Conservation (phyloP, 2,888 invertebrate species). For the Dioctria linearis region DNA sequence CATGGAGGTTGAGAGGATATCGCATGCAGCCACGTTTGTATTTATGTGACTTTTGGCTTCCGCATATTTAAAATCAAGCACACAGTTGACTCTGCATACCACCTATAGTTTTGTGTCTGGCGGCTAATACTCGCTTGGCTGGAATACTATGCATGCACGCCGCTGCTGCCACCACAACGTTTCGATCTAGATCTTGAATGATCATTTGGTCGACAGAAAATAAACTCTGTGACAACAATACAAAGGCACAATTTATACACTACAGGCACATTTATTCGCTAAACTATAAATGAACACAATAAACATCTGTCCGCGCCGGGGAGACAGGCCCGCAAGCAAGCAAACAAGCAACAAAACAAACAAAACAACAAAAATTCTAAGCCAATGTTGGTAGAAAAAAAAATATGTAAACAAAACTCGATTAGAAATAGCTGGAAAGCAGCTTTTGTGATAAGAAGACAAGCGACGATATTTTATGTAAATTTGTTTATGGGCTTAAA, state of each 20-base stretch:
- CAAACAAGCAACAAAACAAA: too few species aligned
- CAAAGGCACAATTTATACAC: not conserved
- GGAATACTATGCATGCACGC: not conserved
- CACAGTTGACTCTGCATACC: not conserved
- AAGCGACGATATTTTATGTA: not conserved
- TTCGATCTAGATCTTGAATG: not conserved
- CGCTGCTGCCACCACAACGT: not conserved
- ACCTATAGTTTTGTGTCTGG: too few species aligned
- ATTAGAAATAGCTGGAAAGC: slow-evolving; percentile 10
- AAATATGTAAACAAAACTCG: slow-evolving; percentile 26
- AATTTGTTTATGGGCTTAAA: not conserved
- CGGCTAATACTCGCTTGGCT: not conserved
- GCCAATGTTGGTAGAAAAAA: not conserved
- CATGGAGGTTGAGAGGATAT: not conserved
- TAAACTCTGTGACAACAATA: not conserved
- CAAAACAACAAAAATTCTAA: too few species aligned
- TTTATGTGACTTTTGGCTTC: slow-evolving; percentile 23
- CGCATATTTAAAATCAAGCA: slow-evolving; percentile 21
- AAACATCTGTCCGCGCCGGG: too few species aligned
- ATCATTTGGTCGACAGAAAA: slow-evolving; percentile 11
- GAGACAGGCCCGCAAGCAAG: too few species aligned
- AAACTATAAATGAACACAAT: too few species aligned
- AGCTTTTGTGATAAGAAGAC: slow-evolving; percentile 32
- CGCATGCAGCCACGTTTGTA: not conserved
- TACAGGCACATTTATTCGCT: not conserved